These are phyloP conservation scores for Rhodinocichla rosea DNA, from an alignment of 2,113 vertebrate species.

Conservation along the genomic window DNA sequence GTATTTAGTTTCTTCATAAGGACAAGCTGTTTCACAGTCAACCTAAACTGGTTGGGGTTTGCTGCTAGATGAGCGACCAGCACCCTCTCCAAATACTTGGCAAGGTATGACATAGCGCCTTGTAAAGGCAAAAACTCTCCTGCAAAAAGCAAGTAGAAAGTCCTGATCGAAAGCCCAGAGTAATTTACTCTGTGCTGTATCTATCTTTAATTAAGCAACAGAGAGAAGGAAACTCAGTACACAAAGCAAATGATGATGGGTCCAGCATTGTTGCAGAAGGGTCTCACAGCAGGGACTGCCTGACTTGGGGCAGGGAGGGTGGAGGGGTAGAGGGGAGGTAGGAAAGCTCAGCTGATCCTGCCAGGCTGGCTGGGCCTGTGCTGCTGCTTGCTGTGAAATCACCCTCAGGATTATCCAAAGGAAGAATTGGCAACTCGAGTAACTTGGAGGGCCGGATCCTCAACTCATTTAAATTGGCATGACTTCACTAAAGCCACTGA, in stretches of 20 bases:
- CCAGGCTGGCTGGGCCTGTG: slow-evolving; percentile 59
- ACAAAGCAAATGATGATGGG: not conserved
- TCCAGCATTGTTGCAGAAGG: not conserved
- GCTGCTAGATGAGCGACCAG: not conserved
- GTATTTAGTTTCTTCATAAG: not conserved
- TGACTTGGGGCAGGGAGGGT: not conserved
- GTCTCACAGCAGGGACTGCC: not conserved
- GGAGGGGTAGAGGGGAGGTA: not conserved
- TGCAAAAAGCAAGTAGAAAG: not conserved
- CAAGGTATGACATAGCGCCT: not conserved
- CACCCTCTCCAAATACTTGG: not conserved
- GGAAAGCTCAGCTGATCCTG: not conserved
- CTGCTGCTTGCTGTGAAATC: slow-evolving; percentile 56
- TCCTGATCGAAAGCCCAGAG: not conserved
- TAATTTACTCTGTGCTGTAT: not conserved
- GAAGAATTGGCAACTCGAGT: slow-evolving; percentile 51
- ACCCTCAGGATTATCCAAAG: slow-evolving; percentile 54
- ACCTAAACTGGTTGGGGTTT: not conserved
- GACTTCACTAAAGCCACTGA: slow-evolving; percentile 43
- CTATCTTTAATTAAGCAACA: not conserved
- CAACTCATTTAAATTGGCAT: slow-evolving; percentile 50
- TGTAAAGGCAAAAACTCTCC: not conserved
- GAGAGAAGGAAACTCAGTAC: not conserved
- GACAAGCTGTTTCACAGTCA: accelerated
- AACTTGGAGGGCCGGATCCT: slow-evolving; percentile 58